These are phyloP conservation scores for Acanthisitta chloris DNA, from an alignment of 2,113 vertebrate species.

Conservation along the genomic window DNA sequence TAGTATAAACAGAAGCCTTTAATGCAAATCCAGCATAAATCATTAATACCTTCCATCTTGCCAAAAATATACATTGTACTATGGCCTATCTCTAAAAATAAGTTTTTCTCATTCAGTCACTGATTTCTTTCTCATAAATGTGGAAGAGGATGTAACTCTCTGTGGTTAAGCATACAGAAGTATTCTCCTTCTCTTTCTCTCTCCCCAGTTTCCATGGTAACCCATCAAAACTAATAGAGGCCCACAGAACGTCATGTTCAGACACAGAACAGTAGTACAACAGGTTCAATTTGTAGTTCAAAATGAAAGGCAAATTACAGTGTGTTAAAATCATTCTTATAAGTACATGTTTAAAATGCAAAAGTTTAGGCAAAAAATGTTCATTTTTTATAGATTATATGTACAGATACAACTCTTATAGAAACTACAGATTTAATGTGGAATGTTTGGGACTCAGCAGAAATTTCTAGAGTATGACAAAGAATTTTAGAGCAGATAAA, in stretches of 20 bases:
- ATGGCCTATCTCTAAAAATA: neutral
- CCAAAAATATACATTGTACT: neutral
- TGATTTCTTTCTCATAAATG: neutral
- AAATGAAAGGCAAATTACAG: slow-evolving; percentile 54
- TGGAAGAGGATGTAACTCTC: neutral
- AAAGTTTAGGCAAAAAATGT: neutral
- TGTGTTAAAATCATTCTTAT: slow-evolving; percentile 4
- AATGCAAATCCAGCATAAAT: neutral
- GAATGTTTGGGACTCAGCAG: neutral
- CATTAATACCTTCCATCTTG: neutral
- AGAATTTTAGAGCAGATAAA: neutral
- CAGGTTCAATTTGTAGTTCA: slow-evolving; percentile 49
- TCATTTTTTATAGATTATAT: neutral
- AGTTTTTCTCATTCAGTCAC: neutral
- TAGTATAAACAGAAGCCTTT: neutral
- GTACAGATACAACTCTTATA: neutral
- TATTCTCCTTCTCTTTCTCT: neutral
- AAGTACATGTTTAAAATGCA: slow-evolving; percentile 21
- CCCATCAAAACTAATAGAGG: slow-evolving; percentile 63
- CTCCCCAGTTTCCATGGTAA: slow-evolving; percentile 66
- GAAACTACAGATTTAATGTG: neutral
- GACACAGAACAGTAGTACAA: slow-evolving; percentile 2
- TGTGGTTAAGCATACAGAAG: neutral
- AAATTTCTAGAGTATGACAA: neutral
- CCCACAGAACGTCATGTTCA: neutral